These are phyloP conservation scores for Oppia nitens DNA, from an alignment of 1,140 invertebrate species.

Conservation along the genomic window DNA sequence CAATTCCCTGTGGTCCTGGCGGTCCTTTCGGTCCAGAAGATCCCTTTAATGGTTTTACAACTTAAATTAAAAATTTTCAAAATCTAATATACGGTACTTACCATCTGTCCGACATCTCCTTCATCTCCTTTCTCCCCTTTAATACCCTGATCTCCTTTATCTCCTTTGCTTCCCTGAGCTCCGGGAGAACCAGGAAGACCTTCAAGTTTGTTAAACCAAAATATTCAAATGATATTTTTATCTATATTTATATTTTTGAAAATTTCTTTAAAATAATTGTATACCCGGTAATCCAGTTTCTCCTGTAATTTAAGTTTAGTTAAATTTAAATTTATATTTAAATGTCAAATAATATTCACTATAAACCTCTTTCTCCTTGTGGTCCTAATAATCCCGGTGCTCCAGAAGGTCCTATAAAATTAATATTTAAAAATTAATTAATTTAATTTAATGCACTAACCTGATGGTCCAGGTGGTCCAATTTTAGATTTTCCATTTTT, in stretches of 20 bases:
- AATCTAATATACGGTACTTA: neutral
- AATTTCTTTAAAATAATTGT: neutral
- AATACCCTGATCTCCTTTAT: slow-evolving; percentile 4
- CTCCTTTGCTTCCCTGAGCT: slow-evolving; percentile 2
- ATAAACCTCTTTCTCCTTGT: slow-evolving; percentile 3
- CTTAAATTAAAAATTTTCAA: neutral
- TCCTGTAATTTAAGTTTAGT: too few species aligned
- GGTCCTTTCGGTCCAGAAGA: slow-evolving; percentile 20
- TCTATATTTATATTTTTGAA: neutral
- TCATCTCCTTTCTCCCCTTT: slow-evolving; percentile 7
- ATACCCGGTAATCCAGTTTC: neutral
- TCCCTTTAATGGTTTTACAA: slow-evolving; percentile 19
- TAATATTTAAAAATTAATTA: neutral
- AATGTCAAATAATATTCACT: too few species aligned
- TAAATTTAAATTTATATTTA: too few species aligned
- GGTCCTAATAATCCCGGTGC: slow-evolving; percentile 5
- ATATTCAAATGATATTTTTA: too few species aligned
- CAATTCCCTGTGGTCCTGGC: slow-evolving; percentile 36
- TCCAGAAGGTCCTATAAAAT: slow-evolving; percentile 2
- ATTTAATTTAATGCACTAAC: neutral
- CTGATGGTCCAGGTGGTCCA: neutral
- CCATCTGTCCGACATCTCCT: neutral
- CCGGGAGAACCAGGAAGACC: neutral
- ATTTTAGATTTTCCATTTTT: slow-evolving; percentile 1
- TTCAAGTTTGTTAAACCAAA: too few species aligned